These are phyloP conservation scores for Campoplex capitator DNA, from an alignment of 2,888 invertebrate genomes.

Conservation along the genomic window DNA sequence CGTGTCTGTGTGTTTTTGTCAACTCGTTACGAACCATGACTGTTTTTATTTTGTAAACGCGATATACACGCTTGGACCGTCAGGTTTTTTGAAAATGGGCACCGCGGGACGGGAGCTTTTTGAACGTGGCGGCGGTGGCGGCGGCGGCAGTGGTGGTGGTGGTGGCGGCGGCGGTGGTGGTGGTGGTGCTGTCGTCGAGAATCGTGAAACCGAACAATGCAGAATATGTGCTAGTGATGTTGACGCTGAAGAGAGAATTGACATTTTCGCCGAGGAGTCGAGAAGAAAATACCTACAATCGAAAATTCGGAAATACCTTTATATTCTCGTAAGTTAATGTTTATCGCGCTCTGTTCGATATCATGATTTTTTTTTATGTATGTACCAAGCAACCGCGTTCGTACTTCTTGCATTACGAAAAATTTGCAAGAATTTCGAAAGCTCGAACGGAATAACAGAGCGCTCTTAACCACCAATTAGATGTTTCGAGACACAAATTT, in stretches of 20 bases:
- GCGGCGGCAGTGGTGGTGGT: conserved; percentile 9
- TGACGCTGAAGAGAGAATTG: conserved; percentile 86
- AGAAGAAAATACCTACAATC: conserved; percentile 88
- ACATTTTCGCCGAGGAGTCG: conserved; percentile 87
- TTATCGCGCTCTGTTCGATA: not conserved
- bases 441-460: not conserved
- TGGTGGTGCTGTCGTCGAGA: conserved; percentile 39
- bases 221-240: conserved; percentile 88
- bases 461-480: not conserved
- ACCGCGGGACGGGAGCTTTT: conserved; percentile 70
- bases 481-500: not conserved
- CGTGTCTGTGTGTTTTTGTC: not conserved
- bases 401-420: not conserved
- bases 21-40: not conserved
- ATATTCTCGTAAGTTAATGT: conserved; percentile 87
- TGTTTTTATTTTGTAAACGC: not conserved
- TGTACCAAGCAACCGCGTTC: not conserved
- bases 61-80: not conserved
- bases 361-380: not conserved
- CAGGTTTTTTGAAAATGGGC: conserved; percentile 69
- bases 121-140: conserved; percentile 67
- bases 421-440: not conserved
- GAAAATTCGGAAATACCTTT: conserved; percentile 89
- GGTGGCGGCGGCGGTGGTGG: conserved; percentile 16
- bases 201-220: conserved; percentile 84